These are phyloP conservation scores for Onychomys torridus DNA, from an alignment of 2,797 vertebrate genomes.

Conservation along the genomic window DNA sequence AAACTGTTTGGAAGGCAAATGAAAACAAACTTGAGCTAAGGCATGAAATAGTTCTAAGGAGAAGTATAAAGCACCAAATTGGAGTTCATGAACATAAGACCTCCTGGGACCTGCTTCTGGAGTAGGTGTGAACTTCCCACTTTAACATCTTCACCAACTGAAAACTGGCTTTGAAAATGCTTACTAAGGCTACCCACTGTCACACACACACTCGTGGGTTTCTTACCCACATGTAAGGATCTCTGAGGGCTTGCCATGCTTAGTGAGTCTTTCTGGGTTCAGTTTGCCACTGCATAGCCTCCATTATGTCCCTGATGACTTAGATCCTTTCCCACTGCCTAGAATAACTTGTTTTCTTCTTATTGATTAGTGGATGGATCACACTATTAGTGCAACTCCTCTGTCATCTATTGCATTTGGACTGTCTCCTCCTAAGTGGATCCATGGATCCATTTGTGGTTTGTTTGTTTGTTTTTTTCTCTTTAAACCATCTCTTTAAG, in stretches of 20 bases:
- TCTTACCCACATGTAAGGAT: too few species aligned
- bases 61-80: not conserved
- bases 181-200: not conserved
- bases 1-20: not conserved
- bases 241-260: too few species aligned
- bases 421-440: not conserved
- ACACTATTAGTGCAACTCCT: not conserved
- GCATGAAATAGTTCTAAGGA: not conserved
- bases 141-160: not conserved
- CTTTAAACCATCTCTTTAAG: not conserved
- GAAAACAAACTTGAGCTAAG: not conserved
- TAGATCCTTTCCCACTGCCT: not conserved
- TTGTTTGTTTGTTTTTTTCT: not conserved
- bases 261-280: accelerated
- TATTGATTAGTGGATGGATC: not conserved
- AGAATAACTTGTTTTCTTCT: not conserved
- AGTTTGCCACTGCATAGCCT: accelerated
- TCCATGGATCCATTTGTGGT: not conserved
- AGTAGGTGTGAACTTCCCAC: too few species aligned
- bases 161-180: not conserved
- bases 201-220: not conserved
- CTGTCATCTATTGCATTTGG: not conserved
- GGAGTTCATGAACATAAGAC: not conserved
- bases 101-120: not conserved
- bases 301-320: not conserved